Base-by-base conservation (phyloP, 2,113 vertebrate species). In the Hyperoodon ampullatus region DNA sequence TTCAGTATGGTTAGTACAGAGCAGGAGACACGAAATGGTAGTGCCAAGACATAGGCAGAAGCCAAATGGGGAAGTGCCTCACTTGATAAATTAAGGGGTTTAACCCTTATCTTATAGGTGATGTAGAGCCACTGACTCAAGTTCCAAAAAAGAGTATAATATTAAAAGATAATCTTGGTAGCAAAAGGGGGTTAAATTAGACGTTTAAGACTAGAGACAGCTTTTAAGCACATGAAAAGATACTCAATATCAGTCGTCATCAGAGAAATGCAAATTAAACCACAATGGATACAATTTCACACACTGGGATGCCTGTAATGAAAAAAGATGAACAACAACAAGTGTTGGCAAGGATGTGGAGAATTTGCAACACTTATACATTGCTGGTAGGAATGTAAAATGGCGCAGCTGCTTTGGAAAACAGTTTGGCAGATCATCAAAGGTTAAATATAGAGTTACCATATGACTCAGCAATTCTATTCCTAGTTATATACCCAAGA, bases 151-250 rank as follows among this genome's bases (percentile, higher is more conserved):
- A 24, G 42, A n/a, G n/a, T 83, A 0, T 74, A 71, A 77, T 55
- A 21, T 55, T 94, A 61, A 58, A 94, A 81, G 74, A 55, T 86
- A 86, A 77, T 82, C 89, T 82, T 61, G 15, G 30, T 78, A 90
- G 77, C 44, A 94, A 55, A 95, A 39, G 26, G 12, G 35, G 5
- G 18, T 75, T 42, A 47, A 78, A 33, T 60, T 78, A 84, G 77
- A 96, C 9, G 24, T 68, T 90, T 90, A 88, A 95, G 50, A 81
- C n/a, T 90, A 15, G 14, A 93, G 39, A 61, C 2, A 86, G 42
- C 28, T 72, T 85, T 80, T 63, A 72, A 86, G 35, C 16, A 68
- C 15, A 39, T 33, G 88, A 63, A 75, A 83, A 95, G 66, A 74
- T 80, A 30, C 7, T 75, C 23, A 80, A 12, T 39, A 21, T 85